These are phyloP conservation scores for Mactromeris polynyma DNA, from an alignment of 2,888 invertebrate genomes.

Conservation along the genomic window DNA sequence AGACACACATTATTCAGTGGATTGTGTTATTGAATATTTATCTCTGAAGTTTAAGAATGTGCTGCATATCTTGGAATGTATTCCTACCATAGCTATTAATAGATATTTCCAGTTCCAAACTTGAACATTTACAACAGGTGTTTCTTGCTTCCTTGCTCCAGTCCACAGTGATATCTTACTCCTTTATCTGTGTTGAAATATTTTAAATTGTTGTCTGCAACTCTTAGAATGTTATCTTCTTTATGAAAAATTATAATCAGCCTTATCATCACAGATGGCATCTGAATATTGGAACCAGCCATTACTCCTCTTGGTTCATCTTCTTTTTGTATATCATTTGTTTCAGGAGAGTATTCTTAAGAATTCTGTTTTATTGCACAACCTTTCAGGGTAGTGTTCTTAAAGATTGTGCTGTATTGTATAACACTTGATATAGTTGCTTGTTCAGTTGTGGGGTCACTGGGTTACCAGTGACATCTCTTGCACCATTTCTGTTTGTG, in stretches of 20 bases:
- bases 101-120: neutral
- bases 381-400: no score
- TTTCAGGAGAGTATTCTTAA: neutral
- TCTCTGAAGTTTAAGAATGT: neutral
- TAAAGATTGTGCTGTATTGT: no score
- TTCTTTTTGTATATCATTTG: neutral
- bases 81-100: neutral
- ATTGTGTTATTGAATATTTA: neutral
- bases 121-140: neutral
- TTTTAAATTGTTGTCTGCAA: slow-evolving; percentile 11
- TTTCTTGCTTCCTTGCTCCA: neutral
- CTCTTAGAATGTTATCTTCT: neutral
- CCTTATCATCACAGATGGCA: neutral
- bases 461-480: no score
- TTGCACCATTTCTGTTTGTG: no score
- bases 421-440: no score
- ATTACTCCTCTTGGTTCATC: neutral
- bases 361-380: neutral
- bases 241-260: neutral
- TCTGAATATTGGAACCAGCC: neutral
- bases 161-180: neutral
- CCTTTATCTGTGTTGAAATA: neutral
- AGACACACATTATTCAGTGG: no score
- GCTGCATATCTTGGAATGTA: neutral
- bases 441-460: no score